Evolutionary conservation across 2,888 invertebrate species (phyloP), one percentile per base, ranked within the genome.

Genomic region (Phlogophora meticulosa): DNA sequence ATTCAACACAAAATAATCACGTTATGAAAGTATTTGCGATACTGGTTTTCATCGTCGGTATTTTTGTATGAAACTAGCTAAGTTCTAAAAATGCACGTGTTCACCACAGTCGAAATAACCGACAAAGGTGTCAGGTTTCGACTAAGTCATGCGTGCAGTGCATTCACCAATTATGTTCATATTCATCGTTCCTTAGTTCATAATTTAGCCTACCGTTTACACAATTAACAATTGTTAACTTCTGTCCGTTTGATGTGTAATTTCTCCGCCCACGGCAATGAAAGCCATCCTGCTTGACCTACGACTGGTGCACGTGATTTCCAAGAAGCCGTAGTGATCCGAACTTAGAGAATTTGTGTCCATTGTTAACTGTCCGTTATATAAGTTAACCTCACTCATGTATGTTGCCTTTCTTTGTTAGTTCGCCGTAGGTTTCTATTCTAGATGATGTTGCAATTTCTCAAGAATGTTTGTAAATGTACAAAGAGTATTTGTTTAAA

Each of bases 231-330:
- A 45, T 57, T 59, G 46, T 56, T 55, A 57, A 34, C 55, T 52
- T 49, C 45, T 60, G 46, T 63, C 38, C 58, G 55, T 43, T 40
- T 60, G 32, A 28, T 49, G 69, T 49, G 52, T 57, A 58, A 60
- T 78, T 69, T 78, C 55, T 57, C 34, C 45, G 69, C 63, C 69
- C 45, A 57, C 78, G 48, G 60, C 58, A 73, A 73, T 73, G 74
- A 73, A 78, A 78, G 68, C 43, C 49, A 51, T 68, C 57, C 78
- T 73, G 68, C 51, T 42, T 55, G 74, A 73, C 78, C 76, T 68
- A 73, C 55, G 67, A 68, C 67, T 57, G 45, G 40, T 45, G 55
- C 77, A 77, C 52, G 72, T 52, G 52, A 76, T 55, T 58, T 36
- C 40, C 38, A 38, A 43, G 45, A 67, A 67, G 4, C 7, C 28